Base-by-base conservation (phyloP, 2,888 invertebrate genomes). In the Pelosia muscerda region DNA sequence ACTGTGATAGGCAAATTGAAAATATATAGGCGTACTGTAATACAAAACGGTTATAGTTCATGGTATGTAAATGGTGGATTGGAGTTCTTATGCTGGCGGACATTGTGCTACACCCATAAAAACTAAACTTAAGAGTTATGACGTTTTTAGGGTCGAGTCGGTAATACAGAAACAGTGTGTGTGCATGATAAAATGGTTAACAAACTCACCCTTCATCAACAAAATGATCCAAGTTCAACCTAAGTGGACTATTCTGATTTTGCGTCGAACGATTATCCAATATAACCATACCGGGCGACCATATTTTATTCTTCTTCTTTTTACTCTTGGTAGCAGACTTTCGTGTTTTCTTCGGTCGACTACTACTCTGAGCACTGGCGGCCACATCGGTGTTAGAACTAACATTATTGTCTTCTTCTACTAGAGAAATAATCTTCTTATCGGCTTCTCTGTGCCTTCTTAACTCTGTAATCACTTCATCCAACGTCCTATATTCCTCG, bases 161-260 rank as follows among this genome's bases (percentile, higher is more conserved):
- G n/a, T n/a, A n/a, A n/a, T n/a, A n/a, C n/a, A n/a, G 0, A 34
- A 34, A 11, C 10, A 11, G 13, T 10, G 34, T 11, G 34, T 13
- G 42, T 19, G 2, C 2, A 9, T 9, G n/a, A 49, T n/a, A 49
- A 5, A 26, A 19, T 55, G 23, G 3, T 2, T 11, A 55, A 55
- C 15, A 31, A 69, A 79, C 87, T 89, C 63, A 95, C 95, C 93
- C 90, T 66, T 93, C 93, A 76, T 95, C 94, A 68, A 95, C 94
- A 78, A 92, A 91, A 83, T 92, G 94, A 71, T 95, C 95, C 85
- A 95, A 87, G 82, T 95, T 93, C 79, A 95, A 81, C 74, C 89
- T 90, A 72, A 95, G 78, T 6, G 94, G 91, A 72, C 80, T 79
- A 56, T 66, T 90, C 73, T 89, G 91, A 53, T 75, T 87, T 69